Evolutionary conservation across 2,797 vertebrate species (phyloP), one percentile per base, ranked within the genome.

Genomic region (Amphiprion clarkii): DNA sequence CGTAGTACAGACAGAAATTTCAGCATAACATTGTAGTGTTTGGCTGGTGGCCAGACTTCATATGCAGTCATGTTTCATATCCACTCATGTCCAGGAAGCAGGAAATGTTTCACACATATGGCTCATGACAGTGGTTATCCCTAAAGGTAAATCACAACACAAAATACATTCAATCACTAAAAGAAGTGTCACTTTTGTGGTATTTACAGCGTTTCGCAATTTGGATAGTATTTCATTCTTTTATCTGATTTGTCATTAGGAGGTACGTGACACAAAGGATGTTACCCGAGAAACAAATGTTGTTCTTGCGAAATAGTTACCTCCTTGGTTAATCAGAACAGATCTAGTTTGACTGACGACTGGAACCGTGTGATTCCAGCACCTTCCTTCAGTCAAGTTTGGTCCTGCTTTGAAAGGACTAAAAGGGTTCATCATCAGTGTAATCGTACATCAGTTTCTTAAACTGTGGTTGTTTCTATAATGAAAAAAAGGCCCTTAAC

Each of bases 61-160:
- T 39, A 39, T 39, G 11, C 10, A 39, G 10, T 11, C 36, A 39
- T 39, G 36, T 5, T 60, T 63, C 53, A 55, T 61, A 61, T 56
- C 42, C 42, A 79, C 21, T 62, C 29, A 51, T 59, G 29, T 58
- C 31, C 61, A 31, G 46, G 55, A 74, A 81, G 55, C 48, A 71
- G 76, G 82, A 84, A 74, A 77, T 39, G 17, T 31, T 53, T 60
- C 5, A 57, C 60, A 55, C 53, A 74, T 53, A 46, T 83, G 82
- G n/a, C 12, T 48, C 58, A 66, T 71, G 62, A 51, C 29, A 65
- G 65, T 56, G 29, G 44, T 75, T 71, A 81, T 55, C 59, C 71
- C 66, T 31, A 29, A 63, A n/a, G 25, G 48, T 68, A 44, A 36
- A 63, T n/a, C 44, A 42, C 13, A 61, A 57, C 62, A 62, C 5